Evolutionary conservation across 2,113 vertebrate genomes (phyloP), one percentile per base, ranked within the genome.

Genomic region (Tachuris rubrigastra): DNA sequence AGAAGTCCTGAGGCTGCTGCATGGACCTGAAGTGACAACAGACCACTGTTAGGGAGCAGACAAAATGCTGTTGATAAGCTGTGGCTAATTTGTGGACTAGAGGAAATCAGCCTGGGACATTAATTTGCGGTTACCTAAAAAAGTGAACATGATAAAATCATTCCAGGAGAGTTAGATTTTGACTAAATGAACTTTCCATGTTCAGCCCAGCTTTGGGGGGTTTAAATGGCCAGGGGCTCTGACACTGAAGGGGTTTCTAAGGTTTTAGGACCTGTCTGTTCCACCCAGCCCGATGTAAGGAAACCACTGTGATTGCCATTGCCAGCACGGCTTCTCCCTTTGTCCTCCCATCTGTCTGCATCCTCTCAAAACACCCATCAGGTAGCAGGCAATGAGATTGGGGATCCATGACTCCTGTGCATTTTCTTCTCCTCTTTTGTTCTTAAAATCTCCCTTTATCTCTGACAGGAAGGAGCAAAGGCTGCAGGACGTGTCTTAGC

Each of bases 311-410:
- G 62, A 8, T n/a, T 53, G n/a, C 3, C 11, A 8, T n/a, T 53
- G n/a, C 3, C 11, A 23, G 30, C 10, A 9, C 24, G 41, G 0
- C 50, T 55, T 33, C 28, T 52, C 41, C 25, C 42, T 25, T 49
- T 12, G 7, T 5, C 10, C 31, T 23, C 18, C 55, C 16, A 27
- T 2, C 44, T 47, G 56, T 17, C 24, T 9, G 2, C 6, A 4
- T 1, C 25, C 39, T 42, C 18, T 47, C 17, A 16, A 28, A 68
- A n/a, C 13, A 5, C 39, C 72, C 3, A 0, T 3, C 22, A 4
- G 44, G 4, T 5, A 13, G 18, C 35, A n/a, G 39, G 27, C 22
- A 4, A 0, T 8, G 24, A 15, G 53, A 22, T 6, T 0, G 3
- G 35, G 7, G 28, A 19, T 28, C 13, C 9, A 2, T 5, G 35